Conservation (phyloP, 2,888 invertebrate genomes). For the Coronaproctus castanopsis region DNA sequence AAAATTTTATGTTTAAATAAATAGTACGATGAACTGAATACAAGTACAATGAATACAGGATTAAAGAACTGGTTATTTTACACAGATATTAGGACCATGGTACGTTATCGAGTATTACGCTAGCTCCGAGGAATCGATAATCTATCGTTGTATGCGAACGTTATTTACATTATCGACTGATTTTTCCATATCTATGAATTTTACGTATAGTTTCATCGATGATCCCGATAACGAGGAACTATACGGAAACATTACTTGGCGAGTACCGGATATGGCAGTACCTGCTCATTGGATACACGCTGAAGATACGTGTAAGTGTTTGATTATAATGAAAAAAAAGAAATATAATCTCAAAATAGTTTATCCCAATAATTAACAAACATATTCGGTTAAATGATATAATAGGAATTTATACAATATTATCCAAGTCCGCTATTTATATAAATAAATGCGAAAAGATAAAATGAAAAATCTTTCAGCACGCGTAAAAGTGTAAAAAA, state of each 20-base stretch:
- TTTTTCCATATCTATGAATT: slow-evolving; percentile 42
- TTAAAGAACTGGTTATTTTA: no score
- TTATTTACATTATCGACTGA: slow-evolving; percentile 34
- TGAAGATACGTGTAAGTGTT: slow-evolving; percentile 53
- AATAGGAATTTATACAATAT: slow-evolving; percentile 1
- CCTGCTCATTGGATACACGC: slow-evolving; percentile 75
- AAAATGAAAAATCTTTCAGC: no score
- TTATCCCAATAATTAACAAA: no score
- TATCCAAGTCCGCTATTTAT: neutral
- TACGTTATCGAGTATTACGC: slow-evolving; percentile 74
- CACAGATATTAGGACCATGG: slow-evolving; percentile 67
- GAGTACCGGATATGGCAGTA: slow-evolving; percentile 45
- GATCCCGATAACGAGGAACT: slow-evolving; percentile 62
- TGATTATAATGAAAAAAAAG: no score
- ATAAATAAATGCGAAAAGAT: no score
- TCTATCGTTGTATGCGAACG: slow-evolving; percentile 68
- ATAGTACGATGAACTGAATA: no score
- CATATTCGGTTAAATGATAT: neutral
- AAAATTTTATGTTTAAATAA: no score
- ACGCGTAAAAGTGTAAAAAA: no score
- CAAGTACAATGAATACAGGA: no score
- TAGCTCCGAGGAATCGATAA: slow-evolving; percentile 64
- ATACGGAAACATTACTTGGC: slow-evolving; percentile 71
- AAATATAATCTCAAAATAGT: no score
- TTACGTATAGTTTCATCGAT: slow-evolving; percentile 66